Percentiles rank a stretch among this genome's conserved stretches.
Evolutionary conservation across 2,113 vertebrate species (phyloP).

Genomic region (Proteles cristata): DNA sequence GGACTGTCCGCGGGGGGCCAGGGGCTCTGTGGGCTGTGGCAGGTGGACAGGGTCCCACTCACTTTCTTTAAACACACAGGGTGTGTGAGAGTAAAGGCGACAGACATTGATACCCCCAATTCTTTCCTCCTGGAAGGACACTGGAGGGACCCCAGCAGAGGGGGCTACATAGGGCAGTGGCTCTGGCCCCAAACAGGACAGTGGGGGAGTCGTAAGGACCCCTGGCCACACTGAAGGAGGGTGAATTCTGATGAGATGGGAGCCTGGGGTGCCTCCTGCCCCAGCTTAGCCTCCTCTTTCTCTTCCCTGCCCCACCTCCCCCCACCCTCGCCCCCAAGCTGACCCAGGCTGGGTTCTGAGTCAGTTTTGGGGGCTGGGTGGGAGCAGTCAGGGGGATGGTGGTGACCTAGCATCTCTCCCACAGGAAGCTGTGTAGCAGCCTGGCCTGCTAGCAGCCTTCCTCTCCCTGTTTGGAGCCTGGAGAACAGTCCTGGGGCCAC

Average conservation of each 20-base stretch:
- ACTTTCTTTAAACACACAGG: neutral
- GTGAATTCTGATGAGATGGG: neutral
- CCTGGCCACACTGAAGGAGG: neutral
- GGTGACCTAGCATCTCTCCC: neutral
- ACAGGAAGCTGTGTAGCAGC: neutral
- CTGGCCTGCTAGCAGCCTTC: neutral
- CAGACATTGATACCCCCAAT: neutral
- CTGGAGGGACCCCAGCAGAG: neutral
- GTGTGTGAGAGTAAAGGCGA: neutral
- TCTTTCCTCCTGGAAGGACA: neutral
- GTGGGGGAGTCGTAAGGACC: neutral
- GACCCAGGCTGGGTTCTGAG: neutral
- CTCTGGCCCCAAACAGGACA: neutral
- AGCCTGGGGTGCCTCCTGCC: neutral
- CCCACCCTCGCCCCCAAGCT: neutral
- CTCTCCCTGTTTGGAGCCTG: too few relatives aligned
- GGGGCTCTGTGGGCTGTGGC: neutral
- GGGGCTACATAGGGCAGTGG: neutral
- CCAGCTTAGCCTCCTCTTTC: neutral
- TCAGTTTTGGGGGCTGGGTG: neutral
- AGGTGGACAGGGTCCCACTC: conserved; percentile 1
- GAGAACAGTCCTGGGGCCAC: neutral
- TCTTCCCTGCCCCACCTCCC: neutral
- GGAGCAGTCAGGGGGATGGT: neutral
- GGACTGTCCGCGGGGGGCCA: neutral